These are phyloP conservation scores for Caranx melampygus DNA, from an alignment of 2,113 vertebrate genomes.

Conservation along the genomic window DNA sequence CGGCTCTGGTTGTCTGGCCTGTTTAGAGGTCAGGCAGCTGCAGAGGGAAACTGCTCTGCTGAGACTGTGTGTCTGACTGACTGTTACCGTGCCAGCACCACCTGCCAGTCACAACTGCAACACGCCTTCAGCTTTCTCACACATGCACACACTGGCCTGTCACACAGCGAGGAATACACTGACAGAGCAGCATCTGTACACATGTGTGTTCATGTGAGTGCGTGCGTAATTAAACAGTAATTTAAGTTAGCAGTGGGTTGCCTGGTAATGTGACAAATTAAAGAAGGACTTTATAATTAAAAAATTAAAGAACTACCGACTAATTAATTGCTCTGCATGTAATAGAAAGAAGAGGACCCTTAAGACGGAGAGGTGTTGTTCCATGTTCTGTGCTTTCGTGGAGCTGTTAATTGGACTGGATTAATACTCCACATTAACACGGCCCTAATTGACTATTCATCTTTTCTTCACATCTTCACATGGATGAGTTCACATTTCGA, in stretches of 20 bases:
- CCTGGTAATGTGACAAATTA: constrained; percentile 63
- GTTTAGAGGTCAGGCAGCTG: constrained; percentile 75
- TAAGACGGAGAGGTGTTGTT: constrained; percentile 59
- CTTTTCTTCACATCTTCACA: constrained; percentile 46
- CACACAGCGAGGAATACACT: not conserved
- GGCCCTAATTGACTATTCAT: constrained; percentile 48
- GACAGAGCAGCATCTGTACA: not conserved
- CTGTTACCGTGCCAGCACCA: constrained; percentile 69
- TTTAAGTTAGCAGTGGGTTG: constrained; percentile 43
- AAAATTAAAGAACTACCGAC: constrained; percentile 63
- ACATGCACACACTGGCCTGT: constrained; percentile 41
- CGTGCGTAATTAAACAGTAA: constrained; percentile 51
- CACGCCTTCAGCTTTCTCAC: constrained; percentile 45
- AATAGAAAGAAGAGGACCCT: constrained; percentile 49
- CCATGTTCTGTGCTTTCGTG: constrained; percentile 54
- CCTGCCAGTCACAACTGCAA: constrained; percentile 69
- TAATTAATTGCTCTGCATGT: constrained; percentile 76
- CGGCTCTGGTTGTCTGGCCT: constrained; percentile 64
- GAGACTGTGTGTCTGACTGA: constrained; percentile 65
- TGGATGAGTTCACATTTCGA: constrained; percentile 35
- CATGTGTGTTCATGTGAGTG: constrained; percentile 18
- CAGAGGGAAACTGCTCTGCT: constrained; percentile 58
- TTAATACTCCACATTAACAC: constrained; percentile 71
- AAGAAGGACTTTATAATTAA: constrained; percentile 68
- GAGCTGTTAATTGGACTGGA: constrained; percentile 67